Conservation (phyloP, 2,113 vertebrate species). For the Gymnocephalus cernua region DNA sequence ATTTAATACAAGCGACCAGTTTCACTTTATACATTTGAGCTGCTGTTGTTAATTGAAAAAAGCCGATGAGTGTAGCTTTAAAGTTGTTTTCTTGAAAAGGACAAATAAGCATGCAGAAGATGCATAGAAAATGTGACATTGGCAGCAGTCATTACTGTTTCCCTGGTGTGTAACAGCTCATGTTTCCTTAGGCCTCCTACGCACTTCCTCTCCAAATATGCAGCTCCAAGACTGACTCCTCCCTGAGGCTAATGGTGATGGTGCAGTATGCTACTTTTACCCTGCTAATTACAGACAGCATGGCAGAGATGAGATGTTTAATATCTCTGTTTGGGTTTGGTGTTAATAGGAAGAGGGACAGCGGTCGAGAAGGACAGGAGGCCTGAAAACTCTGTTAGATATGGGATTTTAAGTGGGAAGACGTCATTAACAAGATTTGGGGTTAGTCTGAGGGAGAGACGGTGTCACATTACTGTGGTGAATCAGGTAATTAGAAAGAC, state of each 20-base stretch:
- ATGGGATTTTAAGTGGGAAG: conserved; percentile 31
- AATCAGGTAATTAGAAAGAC: conserved; percentile 36
- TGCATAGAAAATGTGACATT: conserved; percentile 20
- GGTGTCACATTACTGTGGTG: conserved; percentile 7
- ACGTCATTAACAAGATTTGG: neutral
- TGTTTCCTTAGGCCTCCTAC: conserved; percentile 28
- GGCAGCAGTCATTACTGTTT: conserved; percentile 13
- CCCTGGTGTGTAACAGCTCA: conserved; percentile 5
- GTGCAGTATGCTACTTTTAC: conserved; percentile 29
- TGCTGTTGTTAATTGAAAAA: neutral
- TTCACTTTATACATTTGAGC: neutral
- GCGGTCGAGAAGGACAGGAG: neutral
- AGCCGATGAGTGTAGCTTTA: neutral
- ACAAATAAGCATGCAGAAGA: neutral
- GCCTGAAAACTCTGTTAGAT: conserved; percentile 4
- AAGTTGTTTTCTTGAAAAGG: fast-evolving
- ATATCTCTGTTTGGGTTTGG: conserved; percentile 8
- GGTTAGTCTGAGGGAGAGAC: conserved; percentile 4
- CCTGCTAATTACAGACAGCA: conserved; percentile 40
- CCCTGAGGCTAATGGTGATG: conserved; percentile 8
- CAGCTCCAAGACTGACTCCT: neutral
- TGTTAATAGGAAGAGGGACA: neutral
- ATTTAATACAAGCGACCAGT: neutral
- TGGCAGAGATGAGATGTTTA: neutral
- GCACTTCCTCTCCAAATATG: conserved; percentile 7